phyloP scores from a whole-genome alignment of 2,888 invertebrate genomes.

The Byasa hedistus region DNA sequence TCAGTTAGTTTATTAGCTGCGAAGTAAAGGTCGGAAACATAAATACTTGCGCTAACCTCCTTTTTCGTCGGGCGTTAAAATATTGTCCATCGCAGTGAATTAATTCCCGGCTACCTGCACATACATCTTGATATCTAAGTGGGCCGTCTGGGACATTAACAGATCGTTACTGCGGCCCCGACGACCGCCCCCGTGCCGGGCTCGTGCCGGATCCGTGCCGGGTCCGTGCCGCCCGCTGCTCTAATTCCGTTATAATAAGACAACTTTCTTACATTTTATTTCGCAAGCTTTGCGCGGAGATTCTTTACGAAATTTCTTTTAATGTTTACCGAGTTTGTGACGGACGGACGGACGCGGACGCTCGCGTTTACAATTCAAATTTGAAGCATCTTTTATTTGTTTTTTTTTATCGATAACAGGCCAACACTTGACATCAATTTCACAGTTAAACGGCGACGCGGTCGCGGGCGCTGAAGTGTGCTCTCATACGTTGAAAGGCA shows the following conservation, averaged over 20 bases:
- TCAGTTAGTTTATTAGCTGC: too few relatives aligned
- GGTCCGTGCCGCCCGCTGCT: conserved; percentile 39
- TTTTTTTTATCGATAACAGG: background rate
- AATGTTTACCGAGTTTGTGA: too few relatives aligned
- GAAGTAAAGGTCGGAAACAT: too few relatives aligned
- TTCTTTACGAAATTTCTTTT: conserved; percentile 48
- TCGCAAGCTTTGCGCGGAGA: conserved; percentile 39
- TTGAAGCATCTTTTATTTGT: too few relatives aligned
- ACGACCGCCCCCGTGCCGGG: conserved; percentile 28
- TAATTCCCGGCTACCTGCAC: too few relatives aligned
- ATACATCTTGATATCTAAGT: background rate
- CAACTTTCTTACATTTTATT: conserved; percentile 69
- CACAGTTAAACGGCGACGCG: conserved; percentile 33
- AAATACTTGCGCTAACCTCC: too few relatives aligned
- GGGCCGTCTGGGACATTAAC: background rate
- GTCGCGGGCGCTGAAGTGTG: conserved; percentile 24
- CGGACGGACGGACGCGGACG: too few relatives aligned
- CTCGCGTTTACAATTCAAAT: too few relatives aligned
- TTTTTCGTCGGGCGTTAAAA: too few relatives aligned
- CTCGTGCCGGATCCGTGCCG: too few relatives aligned
- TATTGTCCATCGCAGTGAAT: too few relatives aligned
- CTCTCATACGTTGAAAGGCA: too few relatives aligned
- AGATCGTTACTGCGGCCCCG: conserved; percentile 25
- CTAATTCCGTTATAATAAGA: conserved; percentile 71
- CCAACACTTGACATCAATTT: background rate